Conservation (phyloP, 2,888 invertebrate genomes). For the Andrena marginata region DNA sequence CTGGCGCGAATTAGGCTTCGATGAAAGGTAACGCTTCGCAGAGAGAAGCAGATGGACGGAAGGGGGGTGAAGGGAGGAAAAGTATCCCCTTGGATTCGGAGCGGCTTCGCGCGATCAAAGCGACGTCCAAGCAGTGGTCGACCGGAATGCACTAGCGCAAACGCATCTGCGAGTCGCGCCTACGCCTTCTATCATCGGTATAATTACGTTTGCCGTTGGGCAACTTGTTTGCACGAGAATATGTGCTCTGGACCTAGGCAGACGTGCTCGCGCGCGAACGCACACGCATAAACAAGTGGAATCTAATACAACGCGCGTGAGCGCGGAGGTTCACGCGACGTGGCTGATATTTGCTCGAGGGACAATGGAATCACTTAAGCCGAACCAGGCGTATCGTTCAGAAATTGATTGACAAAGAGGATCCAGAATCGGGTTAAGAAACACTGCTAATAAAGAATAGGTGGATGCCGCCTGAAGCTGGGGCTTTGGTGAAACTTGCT, state of each 20-base stretch:
- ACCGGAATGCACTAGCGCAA: conserved; percentile 18
- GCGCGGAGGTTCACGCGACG: conserved; percentile 29
- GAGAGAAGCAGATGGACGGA: too few relatives aligned
- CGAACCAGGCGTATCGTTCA: too few relatives aligned
- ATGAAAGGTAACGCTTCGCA: conserved; percentile 15
- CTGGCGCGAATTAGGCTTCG: conserved; percentile 30
- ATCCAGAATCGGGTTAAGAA: neutral
- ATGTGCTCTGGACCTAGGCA: neutral
- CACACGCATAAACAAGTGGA: conserved; percentile 1
- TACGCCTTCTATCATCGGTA: conserved; percentile 62
- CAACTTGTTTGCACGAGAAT: conserved; percentile 51
- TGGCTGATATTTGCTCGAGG: conserved; percentile 27
- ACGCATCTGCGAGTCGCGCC: conserved; percentile 30
- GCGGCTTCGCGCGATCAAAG: conserved; percentile 1
- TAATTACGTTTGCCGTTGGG: conserved; percentile 71
- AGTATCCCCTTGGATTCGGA: conserved; percentile 3
- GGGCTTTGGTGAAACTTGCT: too few relatives aligned
- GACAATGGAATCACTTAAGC: conserved; percentile 42
- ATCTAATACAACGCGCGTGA: conserved; percentile 22
- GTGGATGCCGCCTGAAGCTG: too few relatives aligned
- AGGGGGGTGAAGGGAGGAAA: neutral
- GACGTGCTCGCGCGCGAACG: too few relatives aligned
- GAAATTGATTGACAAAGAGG: conserved; percentile 11
- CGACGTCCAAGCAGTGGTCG: neutral
- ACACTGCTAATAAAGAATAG: neutral